Evolutionary conservation across 2,888 invertebrate species (phyloP).

Genomic region (Epistrophe eligans): DNA sequence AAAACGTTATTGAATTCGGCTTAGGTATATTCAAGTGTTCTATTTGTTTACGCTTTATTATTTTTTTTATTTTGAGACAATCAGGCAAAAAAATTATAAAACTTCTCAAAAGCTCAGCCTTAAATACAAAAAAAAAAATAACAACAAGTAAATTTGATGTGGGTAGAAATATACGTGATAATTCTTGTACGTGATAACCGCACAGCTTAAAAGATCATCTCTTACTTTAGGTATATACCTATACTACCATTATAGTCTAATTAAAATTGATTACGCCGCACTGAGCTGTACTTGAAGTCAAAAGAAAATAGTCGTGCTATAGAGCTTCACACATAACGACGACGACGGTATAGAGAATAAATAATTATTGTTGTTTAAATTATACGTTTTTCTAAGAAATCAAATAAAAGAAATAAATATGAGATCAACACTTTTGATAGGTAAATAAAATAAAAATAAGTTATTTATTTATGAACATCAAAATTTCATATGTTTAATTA

Average conservation of each 20-base stretch:
- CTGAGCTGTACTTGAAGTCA: slow-evolving; percentile 38
- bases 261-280: slow-evolving; percentile 50
- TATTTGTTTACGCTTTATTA: slow-evolving; percentile 4
- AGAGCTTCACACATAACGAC: slow-evolving; percentile 51
- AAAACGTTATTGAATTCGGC: background rate
- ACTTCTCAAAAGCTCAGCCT: slow-evolving; percentile 40
- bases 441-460: slow-evolving; percentile 22
- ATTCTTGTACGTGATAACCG: slow-evolving; percentile 48
- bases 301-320: slow-evolving; percentile 39
- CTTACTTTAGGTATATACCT: slow-evolving; percentile 17
- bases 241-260: slow-evolving; percentile 37
- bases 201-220: slow-evolving; percentile 36
- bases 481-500: background rate
- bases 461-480: background rate
- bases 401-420: slow-evolving; percentile 11
- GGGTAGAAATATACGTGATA: slow-evolving; percentile 29
- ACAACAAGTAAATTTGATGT: background rate
- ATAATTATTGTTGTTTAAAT: background rate
- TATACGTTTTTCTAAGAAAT: background rate
- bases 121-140: slow-evolving; percentile 1
- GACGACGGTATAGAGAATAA: slow-evolving; percentile 15
- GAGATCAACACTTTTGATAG: slow-evolving; percentile 66
- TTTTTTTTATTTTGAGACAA: background rate
- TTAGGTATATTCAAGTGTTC: background rate
- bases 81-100: background rate